Conservation (phyloP, 1,140 invertebrate genomes). For the Berghia stephanieae region DNA sequence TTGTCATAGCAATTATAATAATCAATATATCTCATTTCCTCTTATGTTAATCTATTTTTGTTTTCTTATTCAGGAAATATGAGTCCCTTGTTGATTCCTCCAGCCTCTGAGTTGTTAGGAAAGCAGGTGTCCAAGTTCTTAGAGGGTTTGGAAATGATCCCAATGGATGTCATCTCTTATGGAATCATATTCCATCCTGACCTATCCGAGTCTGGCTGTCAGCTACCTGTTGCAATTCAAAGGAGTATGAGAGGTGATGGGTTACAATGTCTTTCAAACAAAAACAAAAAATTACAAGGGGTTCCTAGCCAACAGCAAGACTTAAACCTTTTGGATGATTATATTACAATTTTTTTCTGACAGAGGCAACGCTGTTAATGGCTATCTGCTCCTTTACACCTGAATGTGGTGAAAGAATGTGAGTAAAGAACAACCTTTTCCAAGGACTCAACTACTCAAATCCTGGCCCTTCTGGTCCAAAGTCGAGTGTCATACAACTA, state of each 20-base stretch:
- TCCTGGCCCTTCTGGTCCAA: no score
- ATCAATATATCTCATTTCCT: background rate
- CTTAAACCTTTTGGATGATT: no score
- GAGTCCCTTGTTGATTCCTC: conserved; percentile 40
- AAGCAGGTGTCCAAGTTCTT: conserved; percentile 39
- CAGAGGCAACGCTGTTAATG: background rate
- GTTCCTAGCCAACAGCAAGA: no score
- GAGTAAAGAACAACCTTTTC: no score
- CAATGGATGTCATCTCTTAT: conserved; percentile 52
- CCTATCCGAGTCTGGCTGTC: conserved; percentile 42
- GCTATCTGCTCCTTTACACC: no score
- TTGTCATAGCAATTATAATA: background rate
- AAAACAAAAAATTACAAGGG: no score
- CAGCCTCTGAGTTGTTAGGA: conserved; percentile 35
- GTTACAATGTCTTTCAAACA: background rate
- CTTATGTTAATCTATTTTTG: background rate
- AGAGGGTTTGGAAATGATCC: conserved; percentile 40
- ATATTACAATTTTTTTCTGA: background rate
- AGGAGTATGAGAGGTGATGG: conserved; percentile 48
- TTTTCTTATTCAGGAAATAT: background rate
- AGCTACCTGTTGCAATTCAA: conserved; percentile 47
- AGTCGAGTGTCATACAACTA: no score
- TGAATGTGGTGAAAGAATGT: no score
- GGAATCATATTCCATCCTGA: conserved; percentile 52
- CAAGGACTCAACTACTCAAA: no score